These are phyloP conservation scores for Machaerirhynchus nigripectus DNA, from an alignment of 2,113 vertebrate species.

Conservation along the genomic window DNA sequence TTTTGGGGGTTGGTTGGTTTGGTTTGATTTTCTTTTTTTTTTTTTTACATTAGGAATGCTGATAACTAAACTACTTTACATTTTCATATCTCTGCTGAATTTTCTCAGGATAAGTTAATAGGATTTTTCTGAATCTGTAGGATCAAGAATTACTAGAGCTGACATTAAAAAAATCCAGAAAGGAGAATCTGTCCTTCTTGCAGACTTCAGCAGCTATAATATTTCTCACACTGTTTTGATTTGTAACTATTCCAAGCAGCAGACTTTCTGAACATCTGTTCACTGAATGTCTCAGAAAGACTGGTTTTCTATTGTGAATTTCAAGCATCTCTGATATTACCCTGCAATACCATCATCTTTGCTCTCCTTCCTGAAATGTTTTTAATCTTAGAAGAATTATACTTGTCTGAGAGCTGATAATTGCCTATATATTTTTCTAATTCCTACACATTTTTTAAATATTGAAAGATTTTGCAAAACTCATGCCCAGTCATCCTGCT, in stretches of 20 bases:
- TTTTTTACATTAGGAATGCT: not conserved
- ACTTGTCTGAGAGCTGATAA: not conserved
- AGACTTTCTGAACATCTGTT: conserved; percentile 32
- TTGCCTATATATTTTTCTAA: not conserved
- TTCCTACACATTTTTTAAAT: not conserved
- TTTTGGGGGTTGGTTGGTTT: rapidly evolving
- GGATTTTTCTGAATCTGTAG: not conserved
- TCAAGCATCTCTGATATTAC: not conserved
- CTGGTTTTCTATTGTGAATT: not conserved
- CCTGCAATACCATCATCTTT: not conserved
- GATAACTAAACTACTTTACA: not conserved
- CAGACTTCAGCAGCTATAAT: not conserved
- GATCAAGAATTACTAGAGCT: not conserved
- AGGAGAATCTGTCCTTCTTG: not conserved
- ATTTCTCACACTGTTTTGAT: not conserved
- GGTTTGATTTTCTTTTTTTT: not conserved
- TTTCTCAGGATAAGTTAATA: not conserved
- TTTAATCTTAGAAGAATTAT: not conserved
- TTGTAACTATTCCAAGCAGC: conserved; percentile 10
- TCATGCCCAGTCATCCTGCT: not conserved
- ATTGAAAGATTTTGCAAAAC: not conserved
- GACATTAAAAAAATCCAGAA: not conserved
- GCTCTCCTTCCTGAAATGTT: not conserved
- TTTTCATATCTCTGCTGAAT: not conserved
- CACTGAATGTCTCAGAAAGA: not conserved